Conservation (phyloP, 1,140 invertebrate species). For the Drosophila pallidifrons region DNA sequence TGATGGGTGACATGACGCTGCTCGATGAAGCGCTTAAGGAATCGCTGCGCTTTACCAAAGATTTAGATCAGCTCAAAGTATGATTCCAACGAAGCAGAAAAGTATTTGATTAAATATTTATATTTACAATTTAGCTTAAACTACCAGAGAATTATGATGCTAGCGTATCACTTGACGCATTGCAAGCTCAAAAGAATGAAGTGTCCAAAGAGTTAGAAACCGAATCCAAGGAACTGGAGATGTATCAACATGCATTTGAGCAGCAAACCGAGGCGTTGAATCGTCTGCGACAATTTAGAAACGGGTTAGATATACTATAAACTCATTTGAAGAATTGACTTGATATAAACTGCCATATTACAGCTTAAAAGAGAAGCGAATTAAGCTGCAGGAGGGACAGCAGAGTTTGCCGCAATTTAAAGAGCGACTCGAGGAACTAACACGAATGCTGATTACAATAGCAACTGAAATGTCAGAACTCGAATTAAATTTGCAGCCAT, state of each 20-base stretch:
- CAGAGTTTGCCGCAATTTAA: conserved; percentile 83
- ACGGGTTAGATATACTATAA: conserved; percentile 30
- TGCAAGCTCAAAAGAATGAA: conserved; percentile 72
- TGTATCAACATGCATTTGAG: conserved; percentile 86
- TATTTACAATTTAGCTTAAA: conserved; percentile 52
- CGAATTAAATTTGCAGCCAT: conserved; percentile 81
- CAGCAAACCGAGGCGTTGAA: conserved; percentile 83
- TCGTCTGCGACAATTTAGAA: conserved; percentile 65
- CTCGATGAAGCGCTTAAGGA: conserved; percentile 89
- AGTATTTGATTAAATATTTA: not conserved
- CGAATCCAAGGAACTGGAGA: conserved; percentile 83
- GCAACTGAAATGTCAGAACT: conserved; percentile 71
- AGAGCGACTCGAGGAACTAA: conserved; percentile 56
- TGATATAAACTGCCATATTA: not conserved
- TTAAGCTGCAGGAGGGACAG: conserved; percentile 81
- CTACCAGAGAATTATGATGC: conserved; percentile 65
- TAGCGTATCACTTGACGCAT: conserved; percentile 64
- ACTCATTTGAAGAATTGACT: too few relatives aligned
- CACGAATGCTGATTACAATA: conserved; percentile 83
- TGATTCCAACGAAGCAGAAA: too few relatives aligned
- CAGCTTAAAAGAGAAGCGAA: conserved; percentile 73
- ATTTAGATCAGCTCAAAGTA: conserved; percentile 71
- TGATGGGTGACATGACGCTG: conserved; percentile 88
- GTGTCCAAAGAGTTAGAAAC: conserved; percentile 69
- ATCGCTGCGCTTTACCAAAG: conserved; percentile 62